phyloP scores from a whole-genome alignment of 1,140 invertebrate species.

The Zaprionus inermis region DNA sequence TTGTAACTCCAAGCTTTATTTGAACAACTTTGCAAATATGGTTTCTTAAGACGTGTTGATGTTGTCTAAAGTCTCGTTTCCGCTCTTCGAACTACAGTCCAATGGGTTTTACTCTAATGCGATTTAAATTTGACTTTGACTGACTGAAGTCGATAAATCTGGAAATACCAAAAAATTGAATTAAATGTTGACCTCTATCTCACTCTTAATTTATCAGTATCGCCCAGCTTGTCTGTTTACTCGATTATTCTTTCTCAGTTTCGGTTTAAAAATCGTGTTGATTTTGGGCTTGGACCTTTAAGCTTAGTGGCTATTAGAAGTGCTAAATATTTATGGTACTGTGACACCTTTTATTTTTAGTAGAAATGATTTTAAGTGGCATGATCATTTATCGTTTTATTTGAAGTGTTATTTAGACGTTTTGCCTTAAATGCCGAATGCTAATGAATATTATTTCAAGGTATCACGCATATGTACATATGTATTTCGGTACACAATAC shows the following conservation, averaged over 20 bases:
- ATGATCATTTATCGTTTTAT: constrained; percentile 27
- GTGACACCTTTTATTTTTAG: constrained; percentile 23
- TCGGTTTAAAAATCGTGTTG: constrained; percentile 36
- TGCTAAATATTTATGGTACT: constrained; percentile 66
- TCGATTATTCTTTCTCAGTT: constrained; percentile 9
- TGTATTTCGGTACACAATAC: neutral
- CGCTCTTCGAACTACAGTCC: constrained; percentile 18
- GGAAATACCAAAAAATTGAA: constrained; percentile 10
- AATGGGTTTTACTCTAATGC: constrained; percentile 25
- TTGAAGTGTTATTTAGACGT: constrained; percentile 10
- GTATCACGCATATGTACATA: neutral
- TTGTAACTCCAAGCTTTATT: neutral
- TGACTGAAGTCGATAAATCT: neutral
- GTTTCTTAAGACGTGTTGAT: neutral
- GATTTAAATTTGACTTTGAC: constrained; percentile 22
- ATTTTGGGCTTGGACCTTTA: constrained; percentile 30
- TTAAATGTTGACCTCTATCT: constrained; percentile 36
- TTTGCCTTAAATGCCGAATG: constrained; percentile 9
- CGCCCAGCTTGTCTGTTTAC: constrained; percentile 37
- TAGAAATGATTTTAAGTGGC: constrained; percentile 45
- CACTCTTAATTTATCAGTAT: neutral
- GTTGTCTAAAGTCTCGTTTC: constrained; percentile 18
- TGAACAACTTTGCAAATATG: constrained; percentile 16
- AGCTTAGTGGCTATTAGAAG: constrained; percentile 44
- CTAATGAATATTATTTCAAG: neutral